Percentiles rank a stretch among this genome's conserved stretches.
Conservation (phyloP, 1,140 invertebrate species). For the Drosophila biarmipes region DNA sequence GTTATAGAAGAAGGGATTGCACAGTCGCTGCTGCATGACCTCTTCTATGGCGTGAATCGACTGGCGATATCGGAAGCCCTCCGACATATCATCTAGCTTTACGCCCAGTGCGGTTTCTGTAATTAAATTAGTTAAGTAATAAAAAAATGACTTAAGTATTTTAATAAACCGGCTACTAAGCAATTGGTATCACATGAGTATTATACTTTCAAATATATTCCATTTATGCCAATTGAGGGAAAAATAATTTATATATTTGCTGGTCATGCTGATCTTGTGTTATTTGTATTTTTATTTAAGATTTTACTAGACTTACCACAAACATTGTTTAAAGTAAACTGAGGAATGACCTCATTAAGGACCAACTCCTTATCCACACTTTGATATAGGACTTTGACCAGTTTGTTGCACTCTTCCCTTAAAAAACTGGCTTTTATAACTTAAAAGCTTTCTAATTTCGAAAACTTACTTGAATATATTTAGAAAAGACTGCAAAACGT, state of each 20-base stretch:
- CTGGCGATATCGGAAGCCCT: constrained; percentile 61
- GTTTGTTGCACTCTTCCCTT: constrained; percentile 59
- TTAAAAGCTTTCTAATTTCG: too few relatives aligned
- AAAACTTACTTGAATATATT: constrained; percentile 1
- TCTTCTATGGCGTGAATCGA: constrained; percentile 64
- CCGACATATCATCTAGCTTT: constrained; percentile 77
- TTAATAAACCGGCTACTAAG: neutral
- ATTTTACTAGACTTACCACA: constrained; percentile 89
- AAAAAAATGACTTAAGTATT: neutral
- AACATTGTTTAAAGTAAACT: constrained; percentile 91
- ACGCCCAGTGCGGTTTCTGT: constrained; percentile 93
- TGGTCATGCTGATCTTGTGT: constrained; percentile 18
- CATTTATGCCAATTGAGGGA: neutral
- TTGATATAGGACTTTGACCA: constrained; percentile 59
- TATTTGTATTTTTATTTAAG: neutral
- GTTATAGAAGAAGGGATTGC: constrained; percentile 64
- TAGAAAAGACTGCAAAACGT: constrained; percentile 85
- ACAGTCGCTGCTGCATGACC: constrained; percentile 50
- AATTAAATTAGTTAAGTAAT: neutral
- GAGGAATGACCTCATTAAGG: constrained; percentile 87
- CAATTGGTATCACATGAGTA: neutral
- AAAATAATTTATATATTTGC: neutral
- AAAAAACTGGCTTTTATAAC: neutral
- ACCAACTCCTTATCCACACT: constrained; percentile 47
- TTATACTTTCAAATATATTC: neutral